Percentiles rank a stretch among this genome's conserved stretches.
phyloP scores from a whole-genome alignment of 2,113 vertebrate genomes.

The Glaucidium brasilianum region DNA sequence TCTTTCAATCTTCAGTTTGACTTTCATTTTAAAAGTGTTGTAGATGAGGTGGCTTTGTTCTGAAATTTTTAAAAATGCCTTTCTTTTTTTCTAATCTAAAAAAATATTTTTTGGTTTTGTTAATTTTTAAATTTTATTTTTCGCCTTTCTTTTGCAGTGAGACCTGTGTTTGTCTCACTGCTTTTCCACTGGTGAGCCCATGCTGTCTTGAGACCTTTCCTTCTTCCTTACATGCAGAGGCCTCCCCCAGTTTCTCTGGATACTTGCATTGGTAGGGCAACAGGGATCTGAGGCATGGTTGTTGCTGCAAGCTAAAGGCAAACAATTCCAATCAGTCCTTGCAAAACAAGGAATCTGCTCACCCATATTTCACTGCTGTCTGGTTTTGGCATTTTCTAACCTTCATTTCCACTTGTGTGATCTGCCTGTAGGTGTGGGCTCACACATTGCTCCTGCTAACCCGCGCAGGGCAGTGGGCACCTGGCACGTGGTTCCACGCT shows the following conservation, averaged over 20 bases:
- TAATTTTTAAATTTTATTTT: neutral
- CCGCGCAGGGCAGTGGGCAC: fast-evolving
- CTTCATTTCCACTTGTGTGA: neutral
- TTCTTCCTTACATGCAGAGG: neutral
- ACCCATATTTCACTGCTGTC: neutral
- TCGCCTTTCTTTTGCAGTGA: neutral
- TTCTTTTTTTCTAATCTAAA: neutral
- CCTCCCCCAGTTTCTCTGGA: neutral
- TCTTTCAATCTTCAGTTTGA: neutral
- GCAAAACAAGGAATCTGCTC: neutral
- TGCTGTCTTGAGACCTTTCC: neutral
- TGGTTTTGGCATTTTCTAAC: neutral
- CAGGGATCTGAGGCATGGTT: fast-evolving
- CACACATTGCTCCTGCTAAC: neutral
- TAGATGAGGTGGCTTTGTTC: neutral
- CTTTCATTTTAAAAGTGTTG: neutral
- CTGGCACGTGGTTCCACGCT: fast-evolving
- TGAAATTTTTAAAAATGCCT: neutral
- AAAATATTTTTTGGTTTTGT: neutral
- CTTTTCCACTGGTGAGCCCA: neutral
- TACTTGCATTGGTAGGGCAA: neutral
- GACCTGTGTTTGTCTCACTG: neutral
- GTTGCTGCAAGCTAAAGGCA: neutral
- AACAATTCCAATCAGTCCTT: neutral
- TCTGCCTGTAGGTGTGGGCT: neutral